phyloP scores from a whole-genome alignment of 2,113 vertebrate genomes.

The Ciconia stormi region DNA sequence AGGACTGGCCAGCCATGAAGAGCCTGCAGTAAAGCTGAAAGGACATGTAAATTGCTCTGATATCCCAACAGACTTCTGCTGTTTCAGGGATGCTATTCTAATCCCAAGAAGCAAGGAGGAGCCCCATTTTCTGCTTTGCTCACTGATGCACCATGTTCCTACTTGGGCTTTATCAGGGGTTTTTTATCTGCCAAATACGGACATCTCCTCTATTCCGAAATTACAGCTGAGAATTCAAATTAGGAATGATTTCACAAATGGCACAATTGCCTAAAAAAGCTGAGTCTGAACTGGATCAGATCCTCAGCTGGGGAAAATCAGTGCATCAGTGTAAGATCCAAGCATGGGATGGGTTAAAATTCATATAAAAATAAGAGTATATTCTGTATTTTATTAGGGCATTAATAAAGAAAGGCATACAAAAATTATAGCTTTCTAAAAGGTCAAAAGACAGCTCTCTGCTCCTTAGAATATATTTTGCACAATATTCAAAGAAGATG shows the following conservation, averaged over 20 bases:
- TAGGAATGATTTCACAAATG: not conserved
- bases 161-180: not conserved
- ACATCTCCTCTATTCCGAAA: not conserved
- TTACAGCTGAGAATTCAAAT: not conserved
- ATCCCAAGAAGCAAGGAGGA: constrained; percentile 33
- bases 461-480: constrained; percentile 14
- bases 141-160: not conserved
- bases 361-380: not conserved
- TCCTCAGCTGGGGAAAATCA: not conserved
- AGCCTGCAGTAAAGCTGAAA: constrained; percentile 61
- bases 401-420: constrained; percentile 30
- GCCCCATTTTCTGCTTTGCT: constrained; percentile 23
- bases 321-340: not conserved
- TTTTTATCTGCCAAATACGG: not conserved
- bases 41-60: constrained; percentile 62
- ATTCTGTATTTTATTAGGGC: constrained; percentile 2
- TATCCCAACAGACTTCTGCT: constrained; percentile 41
- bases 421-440: constrained; percentile 34
- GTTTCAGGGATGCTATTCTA: constrained; percentile 54
- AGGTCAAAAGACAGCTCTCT: constrained; percentile 38
- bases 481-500: constrained; percentile 13
- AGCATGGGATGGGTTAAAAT: not conserved
- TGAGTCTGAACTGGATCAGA: not conserved
- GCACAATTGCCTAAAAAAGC: constrained; percentile 30
- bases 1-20: constrained; percentile 63